Percentiles rank a stretch among this genome's conserved stretches.
Evolutionary conservation across 1,140 invertebrate genomes (phyloP).

Genomic region (Meloidogyne exigua): DNA sequence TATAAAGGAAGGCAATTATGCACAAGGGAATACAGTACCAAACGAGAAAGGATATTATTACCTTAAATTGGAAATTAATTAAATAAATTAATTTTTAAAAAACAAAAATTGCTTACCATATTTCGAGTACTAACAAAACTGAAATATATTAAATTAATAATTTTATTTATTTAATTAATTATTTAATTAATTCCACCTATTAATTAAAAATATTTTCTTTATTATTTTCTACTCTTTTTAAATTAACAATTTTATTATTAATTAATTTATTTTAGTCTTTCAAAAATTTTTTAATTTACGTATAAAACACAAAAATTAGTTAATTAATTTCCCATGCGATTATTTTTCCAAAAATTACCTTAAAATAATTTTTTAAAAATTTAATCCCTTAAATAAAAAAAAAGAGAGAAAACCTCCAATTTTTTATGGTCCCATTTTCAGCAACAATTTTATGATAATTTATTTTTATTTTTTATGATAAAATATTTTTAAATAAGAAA

Average conservation of each 20-base stretch:
- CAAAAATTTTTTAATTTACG: neutral
- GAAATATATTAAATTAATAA: conserved; percentile 10
- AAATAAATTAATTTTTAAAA: neutral
- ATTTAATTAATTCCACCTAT: too few relatives aligned
- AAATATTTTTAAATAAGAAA: neutral
- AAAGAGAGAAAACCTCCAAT: neutral
- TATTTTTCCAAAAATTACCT: conserved; percentile 33
- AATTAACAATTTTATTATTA: too few relatives aligned
- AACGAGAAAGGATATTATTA: conserved; percentile 46
- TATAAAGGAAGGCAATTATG: conserved; percentile 54
- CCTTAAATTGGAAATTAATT: neutral
- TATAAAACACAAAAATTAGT: neutral
- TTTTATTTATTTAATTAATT: neutral
- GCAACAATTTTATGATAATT: conserved; percentile 2
- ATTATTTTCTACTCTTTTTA: too few relatives aligned
- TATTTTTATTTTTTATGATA: neutral
- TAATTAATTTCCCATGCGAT: conserved; percentile 4
- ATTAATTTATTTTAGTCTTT: neutral
- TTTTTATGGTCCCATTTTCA: neutral
- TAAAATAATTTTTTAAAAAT: neutral
- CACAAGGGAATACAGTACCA: conserved; percentile 58
- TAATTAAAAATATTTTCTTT: too few relatives aligned
- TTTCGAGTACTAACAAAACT: conserved; percentile 33
- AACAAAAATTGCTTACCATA: conserved; percentile 34
- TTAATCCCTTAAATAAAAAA: neutral